Base-by-base conservation (phyloP, 2,888 invertebrate species). In the Dryadula phaetusa region DNA sequence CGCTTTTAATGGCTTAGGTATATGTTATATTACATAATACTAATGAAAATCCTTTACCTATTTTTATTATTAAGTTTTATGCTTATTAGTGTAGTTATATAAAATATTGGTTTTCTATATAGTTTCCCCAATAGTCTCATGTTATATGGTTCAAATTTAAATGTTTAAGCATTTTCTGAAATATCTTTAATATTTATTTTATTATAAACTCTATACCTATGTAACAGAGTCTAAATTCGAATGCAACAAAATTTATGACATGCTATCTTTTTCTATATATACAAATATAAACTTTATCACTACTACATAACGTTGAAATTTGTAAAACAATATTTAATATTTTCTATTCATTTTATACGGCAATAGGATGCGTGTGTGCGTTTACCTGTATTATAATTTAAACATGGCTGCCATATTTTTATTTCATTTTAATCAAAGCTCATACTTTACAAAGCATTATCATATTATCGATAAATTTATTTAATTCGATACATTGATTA, bases 351-450 rank as follows among this genome's bases (percentile, higher is more conserved):
- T 60, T 18, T 56, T 60, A 60, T 46, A 60, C 28, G 14, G 46
- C 20, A 60, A 60, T 32, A 60, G 44, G 65, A 54, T 49, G 56
- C 68, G 69, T 75, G 73, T 77, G 77, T 74, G 74, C 53, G 71
- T 66, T 68, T 77, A 77, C 77, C 76, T 77, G 77, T 75, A 75
- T 73, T 74, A 74, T 75, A 76, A 75, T 76, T 75, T 72, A 73
- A 77, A 77, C 76, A 76, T 78, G 76, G 76, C 75, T 70, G 77
- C 70, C 74, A 70, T 72, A 70, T 70, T 67, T 73, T 71, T 70
- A 71, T 71, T 73, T 66, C 70, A 68, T 70, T 69, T 62, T 60
- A 71, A 70, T 71, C 71, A 72, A 70, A 70, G 62, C 70, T 68
- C 58, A 61, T 61, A 64, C 61, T 68, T 70, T 65, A 70, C 49